These are phyloP conservation scores for Todiramphus saurophagus DNA, from an alignment of 2,113 vertebrate genomes.

Conservation along the genomic window DNA sequence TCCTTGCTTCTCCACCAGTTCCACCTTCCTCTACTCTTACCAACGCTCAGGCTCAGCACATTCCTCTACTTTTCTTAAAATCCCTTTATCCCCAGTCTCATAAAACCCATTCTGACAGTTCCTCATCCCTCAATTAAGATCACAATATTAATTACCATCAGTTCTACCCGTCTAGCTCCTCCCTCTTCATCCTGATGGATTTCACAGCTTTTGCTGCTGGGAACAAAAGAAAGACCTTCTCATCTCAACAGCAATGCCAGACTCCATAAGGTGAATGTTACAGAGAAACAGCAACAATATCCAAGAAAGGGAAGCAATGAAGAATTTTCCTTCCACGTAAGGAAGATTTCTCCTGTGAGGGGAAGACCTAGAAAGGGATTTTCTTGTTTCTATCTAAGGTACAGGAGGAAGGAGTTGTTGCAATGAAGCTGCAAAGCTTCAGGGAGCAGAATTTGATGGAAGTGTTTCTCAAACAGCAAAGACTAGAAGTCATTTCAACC, in stretches of 20 bases:
- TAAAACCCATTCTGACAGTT: neutral
- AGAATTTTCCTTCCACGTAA: neutral
- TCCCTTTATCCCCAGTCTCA: neutral
- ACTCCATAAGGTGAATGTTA: neutral
- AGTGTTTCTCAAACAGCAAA: neutral
- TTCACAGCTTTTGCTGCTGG: neutral
- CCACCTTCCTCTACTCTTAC: neutral
- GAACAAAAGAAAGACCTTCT: neutral
- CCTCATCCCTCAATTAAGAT: neutral
- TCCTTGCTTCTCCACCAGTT: too few relatives aligned
- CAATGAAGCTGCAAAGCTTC: neutral
- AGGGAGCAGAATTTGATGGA: neutral
- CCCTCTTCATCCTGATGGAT: neutral
- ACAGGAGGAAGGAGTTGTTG: neutral
- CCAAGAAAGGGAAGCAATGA: neutral
- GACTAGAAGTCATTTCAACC: neutral
- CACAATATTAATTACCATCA: neutral
- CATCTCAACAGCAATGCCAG: neutral
- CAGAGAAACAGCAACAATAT: neutral
- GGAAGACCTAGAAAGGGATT: neutral
- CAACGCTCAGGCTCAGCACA: neutral
- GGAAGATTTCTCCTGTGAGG: rapidly evolving
- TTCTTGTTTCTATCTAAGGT: neutral
- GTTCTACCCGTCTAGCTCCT: neutral
- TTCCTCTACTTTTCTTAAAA: neutral